Evolutionary conservation across 2,888 invertebrate species (phyloP).

Genomic region (Trachelus troglodyta): DNA sequence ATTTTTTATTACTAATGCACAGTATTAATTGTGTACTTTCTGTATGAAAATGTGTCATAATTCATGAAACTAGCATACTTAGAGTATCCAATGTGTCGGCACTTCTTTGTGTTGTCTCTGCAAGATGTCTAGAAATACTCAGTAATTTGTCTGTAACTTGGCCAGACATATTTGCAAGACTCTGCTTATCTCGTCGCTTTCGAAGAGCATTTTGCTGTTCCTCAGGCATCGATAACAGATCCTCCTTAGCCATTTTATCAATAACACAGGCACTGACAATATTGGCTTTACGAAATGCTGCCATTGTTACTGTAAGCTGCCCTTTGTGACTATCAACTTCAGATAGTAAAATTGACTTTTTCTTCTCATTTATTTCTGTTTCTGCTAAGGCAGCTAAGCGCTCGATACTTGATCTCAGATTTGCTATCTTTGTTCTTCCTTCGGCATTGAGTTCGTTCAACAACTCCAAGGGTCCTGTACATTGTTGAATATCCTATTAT

Average conservation of each 20-base stretch:
- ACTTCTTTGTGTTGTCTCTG: constrained; percentile 88
- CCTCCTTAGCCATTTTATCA: constrained; percentile 80
- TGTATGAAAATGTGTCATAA: not conserved
- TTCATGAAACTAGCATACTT: constrained; percentile 55
- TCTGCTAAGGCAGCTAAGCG: constrained; percentile 74
- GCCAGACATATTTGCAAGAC: constrained; percentile 76
- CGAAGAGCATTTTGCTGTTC: constrained; percentile 74
- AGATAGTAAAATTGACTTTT: constrained; percentile 72
- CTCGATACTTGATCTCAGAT: constrained; percentile 77
- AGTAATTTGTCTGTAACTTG: constrained; percentile 88
- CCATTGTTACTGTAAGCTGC: constrained; percentile 78
- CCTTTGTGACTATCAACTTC: constrained; percentile 78
- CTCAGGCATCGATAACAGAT: constrained; percentile 72
- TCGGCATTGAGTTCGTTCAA: constrained; percentile 81
- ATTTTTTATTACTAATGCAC: not conserved
- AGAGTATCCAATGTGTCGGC: constrained; percentile 86
- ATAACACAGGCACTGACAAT: constrained; percentile 82
- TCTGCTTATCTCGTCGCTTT: constrained; percentile 76
- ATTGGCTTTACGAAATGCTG: constrained; percentile 85
- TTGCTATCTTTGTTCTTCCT: constrained; percentile 77
- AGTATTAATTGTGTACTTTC: not conserved
- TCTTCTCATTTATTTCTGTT: constrained; percentile 69
- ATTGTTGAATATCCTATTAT: constrained; percentile 80
- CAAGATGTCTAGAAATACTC: constrained; percentile 85
- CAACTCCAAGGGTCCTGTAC: constrained; percentile 76